Evolutionary conservation across 2,888 invertebrate species (phyloP).

Genomic region (Lysandra bellargus): DNA sequence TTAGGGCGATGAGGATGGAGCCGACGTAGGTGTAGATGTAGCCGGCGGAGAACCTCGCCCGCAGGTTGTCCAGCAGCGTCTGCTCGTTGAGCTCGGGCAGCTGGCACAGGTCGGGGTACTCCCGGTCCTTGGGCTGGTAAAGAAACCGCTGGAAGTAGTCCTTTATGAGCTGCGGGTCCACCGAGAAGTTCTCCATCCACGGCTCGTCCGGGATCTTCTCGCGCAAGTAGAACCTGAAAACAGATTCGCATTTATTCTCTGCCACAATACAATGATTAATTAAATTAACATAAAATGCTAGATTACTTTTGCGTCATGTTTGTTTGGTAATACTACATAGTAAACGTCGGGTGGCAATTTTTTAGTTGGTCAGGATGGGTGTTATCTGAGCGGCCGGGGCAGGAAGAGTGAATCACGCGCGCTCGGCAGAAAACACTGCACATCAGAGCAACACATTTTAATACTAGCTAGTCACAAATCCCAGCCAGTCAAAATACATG

Average conservation of each 20-base stretch:
- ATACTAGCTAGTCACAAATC: constrained; percentile 52
- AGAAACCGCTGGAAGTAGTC: constrained; percentile 95
- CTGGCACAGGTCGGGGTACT: constrained; percentile 97
- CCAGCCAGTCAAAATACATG: neutral
- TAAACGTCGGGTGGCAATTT: constrained; percentile 44
- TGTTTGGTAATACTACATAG: neutral
- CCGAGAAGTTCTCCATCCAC: constrained; percentile 93
- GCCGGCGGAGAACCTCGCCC: constrained; percentile 92
- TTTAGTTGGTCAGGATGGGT: constrained; percentile 69
- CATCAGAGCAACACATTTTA: neutral
- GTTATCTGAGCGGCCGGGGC: constrained; percentile 64
- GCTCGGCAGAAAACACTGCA: neutral
- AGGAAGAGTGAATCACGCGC: constrained; percentile 73
- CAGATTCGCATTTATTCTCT: constrained; percentile 33
- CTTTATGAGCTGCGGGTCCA: constrained; percentile 94
- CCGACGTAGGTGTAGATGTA: constrained; percentile 98
- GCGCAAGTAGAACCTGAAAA: constrained; percentile 89
- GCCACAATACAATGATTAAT: neutral
- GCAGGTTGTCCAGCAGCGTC: constrained; percentile 93
- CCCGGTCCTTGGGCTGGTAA: constrained; percentile 94
- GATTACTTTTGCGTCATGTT: constrained; percentile 61
- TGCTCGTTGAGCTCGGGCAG: constrained; percentile 96
- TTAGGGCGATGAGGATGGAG: constrained; percentile 96
- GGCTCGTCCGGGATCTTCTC: constrained; percentile 91
- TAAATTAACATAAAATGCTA: constrained; percentile 44